Percentiles rank a stretch among this genome's conserved stretches.
Conservation (phyloP, 2,797 vertebrate genomes). For the Rallus crepitans region DNA sequence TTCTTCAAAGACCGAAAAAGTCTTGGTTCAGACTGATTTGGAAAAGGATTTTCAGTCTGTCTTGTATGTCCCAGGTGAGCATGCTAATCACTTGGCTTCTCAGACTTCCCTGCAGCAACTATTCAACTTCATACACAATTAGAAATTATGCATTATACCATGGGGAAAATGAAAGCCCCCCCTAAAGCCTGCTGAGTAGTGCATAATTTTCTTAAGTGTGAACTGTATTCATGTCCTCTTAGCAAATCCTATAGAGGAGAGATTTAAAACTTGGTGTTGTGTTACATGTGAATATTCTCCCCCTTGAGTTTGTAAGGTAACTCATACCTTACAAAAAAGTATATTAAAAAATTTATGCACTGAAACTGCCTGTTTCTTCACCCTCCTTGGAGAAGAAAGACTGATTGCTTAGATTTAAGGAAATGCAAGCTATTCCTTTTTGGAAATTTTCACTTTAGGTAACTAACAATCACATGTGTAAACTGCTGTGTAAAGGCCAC, state of each 20-base stretch:
- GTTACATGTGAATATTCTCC: not conserved
- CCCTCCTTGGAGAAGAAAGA: not conserved
- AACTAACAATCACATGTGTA: not conserved
- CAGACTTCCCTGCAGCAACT: slow-evolving; percentile 32
- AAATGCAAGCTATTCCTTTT: not conserved
- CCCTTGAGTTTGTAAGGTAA: not conserved
- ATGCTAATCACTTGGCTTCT: slow-evolving; percentile 37
- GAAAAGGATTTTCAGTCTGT: slow-evolving; percentile 22
- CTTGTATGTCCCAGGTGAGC: not conserved
- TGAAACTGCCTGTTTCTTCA: not conserved
- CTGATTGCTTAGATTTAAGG: not conserved
- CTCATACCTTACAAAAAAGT: not conserved
- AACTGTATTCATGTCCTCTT: not conserved
- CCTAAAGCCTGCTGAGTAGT: not conserved
- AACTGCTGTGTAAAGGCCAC: not conserved
- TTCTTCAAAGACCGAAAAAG: not conserved
- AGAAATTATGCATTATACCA: slow-evolving; percentile 14
- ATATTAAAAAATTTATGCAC: not conserved
- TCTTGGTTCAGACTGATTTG: not conserved
- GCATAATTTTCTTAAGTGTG: not conserved
- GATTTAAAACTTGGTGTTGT: not conserved
- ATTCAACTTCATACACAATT: not conserved
- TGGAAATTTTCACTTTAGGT: not conserved
- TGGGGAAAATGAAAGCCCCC: not conserved
- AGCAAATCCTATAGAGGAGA: not conserved